Evolutionary conservation across 2,797 vertebrate species (phyloP), one percentile per base, ranked within the genome.

Genomic region (Myiotriccus ornatus): DNA sequence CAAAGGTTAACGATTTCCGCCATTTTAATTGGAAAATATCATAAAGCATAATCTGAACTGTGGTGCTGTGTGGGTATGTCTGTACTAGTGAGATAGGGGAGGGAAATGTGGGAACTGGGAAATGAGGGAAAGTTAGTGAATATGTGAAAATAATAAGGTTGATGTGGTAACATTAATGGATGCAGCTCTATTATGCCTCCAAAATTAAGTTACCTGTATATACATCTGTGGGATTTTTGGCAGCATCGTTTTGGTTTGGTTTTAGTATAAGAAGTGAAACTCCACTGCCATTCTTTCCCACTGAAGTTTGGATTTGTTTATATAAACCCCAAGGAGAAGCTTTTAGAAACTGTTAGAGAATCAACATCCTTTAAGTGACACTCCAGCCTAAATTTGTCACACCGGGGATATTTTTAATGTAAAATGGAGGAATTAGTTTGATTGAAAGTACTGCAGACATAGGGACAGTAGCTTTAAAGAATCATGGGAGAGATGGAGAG

Each of bases 401-500:
- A 17, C 4, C 4, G 24, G 3, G 50, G 16, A 12, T 63, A 24
- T 74, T 44, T 93, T 84, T 59, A 56, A 23, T 47, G 27, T 81
- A 21, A 77, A 78, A 46, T 12, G 63, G 27, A 52, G 39, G 80
- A 55, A 85, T 64, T 81, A 28, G 37, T 65, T 89, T 55, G 52
- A n/a, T 25, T 87, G n/a, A 44, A 90, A 80, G 34, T 79, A 37
- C 37, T 60, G 32, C 44, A 46, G 32, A 44, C n/a, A 47, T 41
- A 39, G 60, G 43, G 25, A 37, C 30, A 50, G 41, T 2, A 1
- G 37, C 53, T 90, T 68, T 86, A 32, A 47, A 43, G 28, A 25
- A 43, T 7, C 2, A 4, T 46, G 19, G 41, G 34, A 78, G 52
- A 63, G 53, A 57, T 25, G 22, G 0, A 0, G 41, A 80, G n/a